Evolutionary conservation across 2,888 invertebrate genomes (phyloP), one percentile per base, ranked within the genome.

Genomic region (Isotomurus palustris): DNA sequence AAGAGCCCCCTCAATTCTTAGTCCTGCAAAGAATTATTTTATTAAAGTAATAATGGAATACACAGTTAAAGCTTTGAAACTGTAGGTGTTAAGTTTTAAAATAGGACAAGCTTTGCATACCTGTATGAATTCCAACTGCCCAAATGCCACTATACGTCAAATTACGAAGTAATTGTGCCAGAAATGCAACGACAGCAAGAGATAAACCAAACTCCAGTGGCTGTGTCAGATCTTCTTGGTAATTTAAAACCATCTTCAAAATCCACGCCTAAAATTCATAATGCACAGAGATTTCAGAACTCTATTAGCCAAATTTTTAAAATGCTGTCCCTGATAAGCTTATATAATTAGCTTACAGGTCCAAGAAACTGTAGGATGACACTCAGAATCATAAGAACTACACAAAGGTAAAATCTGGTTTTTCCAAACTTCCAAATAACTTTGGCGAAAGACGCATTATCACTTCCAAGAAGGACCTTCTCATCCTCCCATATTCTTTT

Each of bases 271-370:
- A 25, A 21, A 28, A 36, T 47, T 55, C 32, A 24, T 2, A 2
- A 48, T n/a, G 28, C 28, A 28, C n/a, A n/a, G n/a, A n/a, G n/a
- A n/a, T n/a, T n/a, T n/a, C n/a, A n/a, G n/a, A n/a, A n/a, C n/a
- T n/a, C n/a, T n/a, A n/a, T n/a, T n/a, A 25, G 38, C 25, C 17
- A 14, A 17, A 35, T 17, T 14, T n/a, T 40, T 51, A 24, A n/a
- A 32, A 32, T 14, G 32, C 32, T 32, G 8, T 32, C 32, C 8
- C 8, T 32, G 32, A 32, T 14, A 10, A 35, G 5, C 38, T 12
- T 22, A 24, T n/a, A n/a, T n/a, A n/a, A n/a, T n/a, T n/a, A 22
- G 73, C 75, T 73, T 71, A 77, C 78, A 21, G 77, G 76, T 28
- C 73, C 75, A 35, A 76, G 51, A 64, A 77, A 76, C 58, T 75